Evolutionary conservation across 1,140 invertebrate species (phyloP).

Genomic region (Nephila pilipes): DNA sequence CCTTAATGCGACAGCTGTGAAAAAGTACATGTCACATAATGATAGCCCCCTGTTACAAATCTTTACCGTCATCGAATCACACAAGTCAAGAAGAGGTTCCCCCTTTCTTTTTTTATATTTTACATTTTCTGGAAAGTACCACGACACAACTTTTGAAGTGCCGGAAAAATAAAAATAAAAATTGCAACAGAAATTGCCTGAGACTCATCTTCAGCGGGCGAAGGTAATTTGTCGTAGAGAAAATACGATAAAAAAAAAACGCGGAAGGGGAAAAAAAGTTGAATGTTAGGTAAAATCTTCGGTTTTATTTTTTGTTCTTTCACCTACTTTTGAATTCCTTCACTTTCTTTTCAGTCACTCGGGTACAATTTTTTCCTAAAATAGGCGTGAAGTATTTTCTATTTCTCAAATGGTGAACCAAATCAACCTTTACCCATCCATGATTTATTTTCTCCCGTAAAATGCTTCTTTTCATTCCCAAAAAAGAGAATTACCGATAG

Average conservation of each 20-base stretch:
- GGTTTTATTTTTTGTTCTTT: constrained; percentile 16
- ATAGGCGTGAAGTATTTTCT: constrained; percentile 12
- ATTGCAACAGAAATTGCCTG: neutral
- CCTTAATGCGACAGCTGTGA: constrained; percentile 52
- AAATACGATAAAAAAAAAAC: constrained; percentile 8
- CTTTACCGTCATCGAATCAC: neutral
- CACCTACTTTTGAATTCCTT: neutral
- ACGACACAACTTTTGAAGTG: constrained; percentile 36
- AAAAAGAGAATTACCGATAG: neutral
- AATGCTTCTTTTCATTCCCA: neutral
- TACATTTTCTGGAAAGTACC: neutral
- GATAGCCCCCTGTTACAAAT: constrained; percentile 41
- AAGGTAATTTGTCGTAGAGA: constrained; percentile 45
- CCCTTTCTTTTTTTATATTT: constrained; percentile 5
- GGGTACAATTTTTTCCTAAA: constrained; percentile 13
- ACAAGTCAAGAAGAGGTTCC: neutral
- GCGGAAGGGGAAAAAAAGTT: neutral
- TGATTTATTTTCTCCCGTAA: constrained; percentile 3
- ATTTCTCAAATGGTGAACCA: neutral
- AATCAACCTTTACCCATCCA: neutral
- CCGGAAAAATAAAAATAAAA: constrained; percentile 27
- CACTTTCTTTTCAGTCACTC: constrained; percentile 8
- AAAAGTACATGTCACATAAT: constrained; percentile 60
- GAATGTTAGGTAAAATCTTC: constrained; percentile 1
- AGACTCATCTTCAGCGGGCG: neutral